Evolutionary conservation across 2,888 invertebrate species (phyloP), one percentile per base, ranked within the genome.

Genomic region (Taenaris catops): DNA sequence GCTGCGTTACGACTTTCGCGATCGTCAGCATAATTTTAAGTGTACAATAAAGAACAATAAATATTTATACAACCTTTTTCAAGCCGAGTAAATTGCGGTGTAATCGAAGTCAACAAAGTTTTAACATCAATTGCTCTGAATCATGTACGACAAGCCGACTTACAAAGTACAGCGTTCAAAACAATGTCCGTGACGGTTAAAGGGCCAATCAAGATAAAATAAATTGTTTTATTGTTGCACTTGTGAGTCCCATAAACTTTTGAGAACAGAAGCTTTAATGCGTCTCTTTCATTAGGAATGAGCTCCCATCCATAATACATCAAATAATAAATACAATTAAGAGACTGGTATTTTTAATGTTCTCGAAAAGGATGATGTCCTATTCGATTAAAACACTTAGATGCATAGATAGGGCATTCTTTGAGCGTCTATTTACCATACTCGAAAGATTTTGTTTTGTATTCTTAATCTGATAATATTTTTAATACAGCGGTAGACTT

Each of bases 51-150:
- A 55, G 53, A 63, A 66, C 64, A 72, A 73, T 84, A 83, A 84
- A 83, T 78, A 83, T 83, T 81, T 84, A 84, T 79, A 71, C 67
- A 66, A 49, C 67, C 63, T 74, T 72, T 73, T 67, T 70, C 69
- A 62, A 65, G 67, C 64, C 59, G 49, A 57, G 60, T 68, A 75
- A 76, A 83, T 80, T 79, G 76, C 71, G 44, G 64, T 68, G 78
- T 78, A 76, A 83, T 78, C 73, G 64, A 70, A n/a, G 70, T 66
- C 66, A 65, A 64, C 73, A 75, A 68, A 68, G 75, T 79, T 67
- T 64, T 66, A 60, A 61, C 61, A 59, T 63, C 53, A 50, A 53
- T 48, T 48, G 49, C 53, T 48, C 45, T 46, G 44, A 55, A 56
- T 60, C 49, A 49, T 47, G 52, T 44, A 42, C 29, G 34, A 49